A percentile compares a stretch with the other conserved stretches of the same genome.
These are phyloP conservation scores for Nymphicus hollandicus DNA, from an alignment of 2,113 vertebrate genomes.

Conservation along the genomic window DNA sequence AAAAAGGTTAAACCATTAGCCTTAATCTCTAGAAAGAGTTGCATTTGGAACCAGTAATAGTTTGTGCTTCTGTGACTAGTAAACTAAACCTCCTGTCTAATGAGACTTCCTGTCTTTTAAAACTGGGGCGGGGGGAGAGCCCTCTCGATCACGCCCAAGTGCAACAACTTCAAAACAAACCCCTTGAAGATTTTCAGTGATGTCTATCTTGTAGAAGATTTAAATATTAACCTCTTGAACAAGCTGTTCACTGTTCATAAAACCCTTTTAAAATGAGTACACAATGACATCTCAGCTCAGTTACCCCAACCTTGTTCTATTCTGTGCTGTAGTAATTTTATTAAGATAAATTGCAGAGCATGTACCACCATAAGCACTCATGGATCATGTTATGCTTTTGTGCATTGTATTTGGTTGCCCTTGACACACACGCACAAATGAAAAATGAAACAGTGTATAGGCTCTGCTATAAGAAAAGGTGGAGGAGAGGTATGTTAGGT, in stretches of 20 bases:
- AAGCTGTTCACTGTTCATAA: not conserved
- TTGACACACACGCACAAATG: not conserved
- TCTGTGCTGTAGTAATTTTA: constrained; percentile 55
- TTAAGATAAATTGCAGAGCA: constrained; percentile 55
- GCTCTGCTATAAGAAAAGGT: not conserved
- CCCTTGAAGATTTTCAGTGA: not conserved
- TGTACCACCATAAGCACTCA: constrained; percentile 45
- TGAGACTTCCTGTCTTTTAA: not conserved
- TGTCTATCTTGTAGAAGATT: not conserved
- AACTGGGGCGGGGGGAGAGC: not conserved
- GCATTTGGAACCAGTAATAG: not conserved
- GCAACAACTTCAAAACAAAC: not conserved
- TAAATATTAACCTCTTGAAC: not conserved
- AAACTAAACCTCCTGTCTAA: not conserved
- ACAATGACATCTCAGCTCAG: constrained; percentile 16
- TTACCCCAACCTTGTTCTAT: constrained; percentile 51
- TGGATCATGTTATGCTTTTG: constrained; percentile 20
- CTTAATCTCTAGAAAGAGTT: not conserved
- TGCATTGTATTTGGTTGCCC: not conserved
- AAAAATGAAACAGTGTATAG: constrained; percentile 3
- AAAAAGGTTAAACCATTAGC: not conserved
- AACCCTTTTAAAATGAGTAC: constrained; percentile 28
- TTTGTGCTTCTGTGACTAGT: not conserved
- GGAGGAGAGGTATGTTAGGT: not conserved
- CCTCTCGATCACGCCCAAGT: rapidly evolving